Evolutionary conservation across 1,140 invertebrate species (phyloP), one percentile per base, ranked within the genome.

Genomic region (Lucilia cuprina): DNA sequence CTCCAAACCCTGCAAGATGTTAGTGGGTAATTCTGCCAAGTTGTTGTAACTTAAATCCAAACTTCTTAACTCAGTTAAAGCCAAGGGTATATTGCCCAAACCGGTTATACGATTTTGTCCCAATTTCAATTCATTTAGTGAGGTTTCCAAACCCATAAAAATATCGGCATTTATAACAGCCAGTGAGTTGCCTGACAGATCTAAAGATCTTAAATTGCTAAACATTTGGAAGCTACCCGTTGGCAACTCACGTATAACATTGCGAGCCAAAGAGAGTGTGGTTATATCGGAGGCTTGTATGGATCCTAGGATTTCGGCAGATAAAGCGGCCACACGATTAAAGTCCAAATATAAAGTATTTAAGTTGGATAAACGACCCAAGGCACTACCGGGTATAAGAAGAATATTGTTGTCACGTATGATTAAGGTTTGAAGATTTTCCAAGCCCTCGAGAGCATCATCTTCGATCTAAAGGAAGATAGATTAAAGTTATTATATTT

Each of bases 391-490:
- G 1, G 97, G 97, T 47, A 98, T 94, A 4, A 96, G 90, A 0
- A 98, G 92, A 74, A 98, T 96, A 84, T 97, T 97, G 89, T 98
- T 98, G 88, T 98, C 97, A 88, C 95, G 94, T 3, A 98, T 92
- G n/a, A 95, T 94, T 9, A 98, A 91, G 13, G 94, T 95, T 90
- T 96, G 94, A 12, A 98, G 89, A 85, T 93, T 95, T 25, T 93
- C 93, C 78, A 98, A 90, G 2, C 96, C 96, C 87, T 96, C 95
- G 87, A 98, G 95, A 0, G 95, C 95, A 84, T 96, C 95, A 86
- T 97, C 96, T 91, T 97, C 96, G 25, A 97, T 94, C 96, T 97
- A 89, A 84, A 84, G 49, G 10, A n/a, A 55, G 17, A 25, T 30
- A 65, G 14, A 41, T 41, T 41, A 55, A 60, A 82, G 50, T 13